phyloP scores from a whole-genome alignment of 2,113 vertebrate species.

The Chitala chitala region DNA sequence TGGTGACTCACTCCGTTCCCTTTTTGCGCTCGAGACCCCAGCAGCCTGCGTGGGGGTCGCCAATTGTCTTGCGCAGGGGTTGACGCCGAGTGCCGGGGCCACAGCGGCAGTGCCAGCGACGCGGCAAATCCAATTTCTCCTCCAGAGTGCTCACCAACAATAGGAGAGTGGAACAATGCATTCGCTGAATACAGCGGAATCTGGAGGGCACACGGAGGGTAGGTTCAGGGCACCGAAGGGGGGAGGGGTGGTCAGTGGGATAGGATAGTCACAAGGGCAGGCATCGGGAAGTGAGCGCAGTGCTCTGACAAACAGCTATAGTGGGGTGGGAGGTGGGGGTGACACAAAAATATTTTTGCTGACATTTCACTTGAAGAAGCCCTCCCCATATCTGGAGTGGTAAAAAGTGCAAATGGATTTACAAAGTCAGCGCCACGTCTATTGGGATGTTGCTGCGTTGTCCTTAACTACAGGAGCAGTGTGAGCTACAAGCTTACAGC shows the following conservation, averaged over 20 bases:
- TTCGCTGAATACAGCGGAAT: not conserved
- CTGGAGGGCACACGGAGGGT: not conserved
- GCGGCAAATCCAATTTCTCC: constrained; percentile 8
- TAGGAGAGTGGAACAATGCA: constrained; percentile 27
- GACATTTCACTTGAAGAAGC: not conserved
- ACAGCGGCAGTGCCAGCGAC: not conserved
- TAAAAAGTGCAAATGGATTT: not conserved
- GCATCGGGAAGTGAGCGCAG: not conserved
- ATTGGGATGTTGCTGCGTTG: not conserved
- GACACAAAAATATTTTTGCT: not conserved
- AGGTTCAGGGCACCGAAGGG: not conserved
- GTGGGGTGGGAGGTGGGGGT: no score
- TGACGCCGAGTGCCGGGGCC: not conserved
- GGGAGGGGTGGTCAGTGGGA: not conserved
- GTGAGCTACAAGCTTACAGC: not conserved
- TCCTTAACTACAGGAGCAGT: not conserved
- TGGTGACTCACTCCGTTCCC: not conserved
- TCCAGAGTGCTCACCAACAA: constrained; percentile 37
- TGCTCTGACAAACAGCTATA: not conserved
- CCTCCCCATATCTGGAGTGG: not conserved
- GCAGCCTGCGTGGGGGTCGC: not conserved
- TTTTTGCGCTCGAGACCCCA: not conserved
- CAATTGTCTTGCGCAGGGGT: not conserved
- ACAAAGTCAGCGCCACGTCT: not conserved
- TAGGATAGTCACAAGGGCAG: not conserved